Base-by-base conservation (phyloP, 1,140 invertebrate species). In the Acromyrmex heyeri region DNA sequence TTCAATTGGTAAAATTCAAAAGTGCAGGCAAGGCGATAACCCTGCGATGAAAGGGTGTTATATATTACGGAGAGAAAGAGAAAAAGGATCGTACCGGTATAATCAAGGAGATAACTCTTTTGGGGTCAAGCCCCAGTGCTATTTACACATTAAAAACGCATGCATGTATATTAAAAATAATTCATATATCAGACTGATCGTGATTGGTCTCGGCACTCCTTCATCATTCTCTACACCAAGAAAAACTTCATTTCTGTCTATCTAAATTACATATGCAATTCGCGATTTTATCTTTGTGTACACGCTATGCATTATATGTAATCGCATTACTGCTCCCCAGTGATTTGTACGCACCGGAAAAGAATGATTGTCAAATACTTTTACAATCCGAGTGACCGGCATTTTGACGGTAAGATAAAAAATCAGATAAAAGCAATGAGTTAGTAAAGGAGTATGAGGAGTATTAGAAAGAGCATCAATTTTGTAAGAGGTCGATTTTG, bases 91-190 rank as follows among this genome's bases (percentile, higher is more conserved):
- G 16, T 55, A n/a, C 59, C 57, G 78, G 77, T 88, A 55, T 90
- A 92, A 92, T 93, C 91, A 88, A 75, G 24, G 57, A 89, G 94
- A 94, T 94, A 94, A 94, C 94, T 93, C 90, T 88, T 82, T 86
- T 72, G 75, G 62, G 90, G 88, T 90, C 86, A 61, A 27, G 27
- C 10, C 82, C 64, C 30, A 24, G 24, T 62, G 18, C 16, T 64
- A 44, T 82, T 53, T 62, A 76, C 38, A 48, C 10, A 27, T 73
- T 67, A 65, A 72, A 30, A 61, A 82, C 3, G 50, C 4, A 50
- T 55, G 73, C 57, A 34, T 50, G 61, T 27, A 21, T 86, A 61
- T 81, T 78, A 24, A 69, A 85, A 89, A 86, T 87, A 87, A 75
- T 82, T 82, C 16, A 18, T 16, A 14, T 50, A 34, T 73, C 67